Evolutionary conservation across 37 sponge, comb jelly and placozoan species (phyloP), one percentile per base, ranked within the genome.

Genomic region (Geodia barretti): DNA sequence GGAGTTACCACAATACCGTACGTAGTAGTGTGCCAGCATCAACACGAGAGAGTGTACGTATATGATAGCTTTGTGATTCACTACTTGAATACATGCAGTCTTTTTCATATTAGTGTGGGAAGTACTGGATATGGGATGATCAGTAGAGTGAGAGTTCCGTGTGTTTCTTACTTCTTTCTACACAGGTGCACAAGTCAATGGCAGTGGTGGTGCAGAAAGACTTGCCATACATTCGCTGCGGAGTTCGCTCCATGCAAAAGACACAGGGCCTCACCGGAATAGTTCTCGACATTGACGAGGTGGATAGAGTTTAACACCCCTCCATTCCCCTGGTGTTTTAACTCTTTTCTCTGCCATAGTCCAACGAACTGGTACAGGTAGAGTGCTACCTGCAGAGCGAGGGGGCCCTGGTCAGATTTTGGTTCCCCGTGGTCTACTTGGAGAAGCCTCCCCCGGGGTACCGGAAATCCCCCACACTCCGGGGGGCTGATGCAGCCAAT

Each of bases 341-440:
- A 7, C 62, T 1, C 64, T 60, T 37, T 41, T 23, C 54, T 67
- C 34, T 59, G 68, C 41, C 41, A 35, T 72, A 91, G 79, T 24
- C 85, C 31, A 87, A 95, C 88, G 91, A 98, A 42, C 19, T 95
- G 54, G 94, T 95, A 7, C 98, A 95, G 40, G 96, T 98, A 37
- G 98, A 98, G 78, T 92, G 94, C 71, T 98, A 98, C 83, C 74
- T 98, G 24, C 83, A 88, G 32, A 93, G 86, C 80, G 98, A 98
- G 31, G 98, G 95, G 35, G 94, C 91, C 14, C 77, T 98, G 29
- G 96, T 98, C 7, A 59, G 91, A 37, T 98, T 89, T 84, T 98
- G 98, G 98, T 98, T 93, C 80, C 95, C 95, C 17, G 91, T 98
- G 36, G 60, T 84, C 41, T 84, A 81, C 34, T 74, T 98, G 36